Percentiles rank a stretch among this genome's conserved stretches.
Conservation (phyloP, 2,113 vertebrate genomes). For the Chaetops frenatus region DNA sequence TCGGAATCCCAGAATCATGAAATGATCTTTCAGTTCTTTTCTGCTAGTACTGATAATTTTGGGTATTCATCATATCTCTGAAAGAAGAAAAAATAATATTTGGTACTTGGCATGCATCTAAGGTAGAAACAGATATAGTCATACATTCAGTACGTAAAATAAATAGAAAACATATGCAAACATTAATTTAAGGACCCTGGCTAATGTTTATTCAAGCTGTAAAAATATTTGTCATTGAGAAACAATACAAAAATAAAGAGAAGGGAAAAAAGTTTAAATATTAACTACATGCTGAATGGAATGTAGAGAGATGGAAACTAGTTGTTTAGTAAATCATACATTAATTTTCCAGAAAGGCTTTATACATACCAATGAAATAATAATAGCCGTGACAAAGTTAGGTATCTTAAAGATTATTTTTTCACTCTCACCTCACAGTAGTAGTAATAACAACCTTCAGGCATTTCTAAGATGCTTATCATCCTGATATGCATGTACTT, state of each 20-base stretch:
- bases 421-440: background rate
- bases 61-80: background rate
- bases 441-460: background rate
- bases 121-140: background rate
- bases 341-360: slow-evolving; percentile 8
- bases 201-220: slow-evolving; percentile 29
- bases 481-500: background rate
- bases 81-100: background rate
- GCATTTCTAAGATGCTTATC: background rate
- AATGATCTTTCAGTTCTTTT: background rate
- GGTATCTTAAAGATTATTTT: background rate
- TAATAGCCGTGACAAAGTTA: background rate
- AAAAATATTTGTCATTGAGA: slow-evolving; percentile 50
- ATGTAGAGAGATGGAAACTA: background rate
- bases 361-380: background rate
- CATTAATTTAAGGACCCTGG: background rate
- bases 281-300: slow-evolving; percentile 32
- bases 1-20: background rate
- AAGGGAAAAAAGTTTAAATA: slow-evolving; percentile 30
- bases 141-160: background rate
- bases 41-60: background rate
- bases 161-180: slow-evolving; percentile 27
- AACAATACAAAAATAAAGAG: slow-evolving; percentile 22
- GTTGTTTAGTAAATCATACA: background rate
- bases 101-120: background rate